Evolutionary conservation across 2,797 vertebrate species (phyloP).

Genomic region (Cercopithecus mitis): DNA sequence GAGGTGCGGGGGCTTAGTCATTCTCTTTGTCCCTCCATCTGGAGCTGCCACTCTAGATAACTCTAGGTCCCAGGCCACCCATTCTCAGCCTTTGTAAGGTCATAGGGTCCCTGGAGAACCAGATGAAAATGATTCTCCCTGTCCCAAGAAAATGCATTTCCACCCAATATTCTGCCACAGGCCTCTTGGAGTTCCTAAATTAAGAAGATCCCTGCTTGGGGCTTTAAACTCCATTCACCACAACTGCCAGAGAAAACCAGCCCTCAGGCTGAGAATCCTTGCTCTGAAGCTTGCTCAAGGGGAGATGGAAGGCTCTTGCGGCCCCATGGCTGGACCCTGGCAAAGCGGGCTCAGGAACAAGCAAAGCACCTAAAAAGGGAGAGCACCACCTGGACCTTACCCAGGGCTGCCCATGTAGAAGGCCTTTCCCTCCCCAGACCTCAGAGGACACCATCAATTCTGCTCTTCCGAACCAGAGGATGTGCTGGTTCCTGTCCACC

Average conservation of each 20-base stretch:
- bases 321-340: background rate
- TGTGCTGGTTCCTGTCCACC: rapidly evolving
- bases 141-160: background rate
- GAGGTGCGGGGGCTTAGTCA: background rate
- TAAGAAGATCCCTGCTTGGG: background rate
- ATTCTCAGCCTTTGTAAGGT: background rate
- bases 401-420: background rate
- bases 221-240: background rate
- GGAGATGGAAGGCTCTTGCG: background rate
- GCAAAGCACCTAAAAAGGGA: background rate
- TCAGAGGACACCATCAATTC: rapidly evolving
- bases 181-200: background rate
- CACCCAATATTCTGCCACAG: background rate
- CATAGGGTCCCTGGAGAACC: background rate
- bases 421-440: background rate
- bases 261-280: background rate
- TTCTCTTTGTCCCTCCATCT: background rate
- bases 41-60: background rate
- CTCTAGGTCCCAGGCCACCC: background rate
- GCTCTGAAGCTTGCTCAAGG: background rate
- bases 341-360: background rate
- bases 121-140: background rate
- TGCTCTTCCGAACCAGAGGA: background rate
- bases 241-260: background rate
- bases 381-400: background rate